Conservation (phyloP, 2,113 vertebrate genomes). For the Clarias gariepinus region DNA sequence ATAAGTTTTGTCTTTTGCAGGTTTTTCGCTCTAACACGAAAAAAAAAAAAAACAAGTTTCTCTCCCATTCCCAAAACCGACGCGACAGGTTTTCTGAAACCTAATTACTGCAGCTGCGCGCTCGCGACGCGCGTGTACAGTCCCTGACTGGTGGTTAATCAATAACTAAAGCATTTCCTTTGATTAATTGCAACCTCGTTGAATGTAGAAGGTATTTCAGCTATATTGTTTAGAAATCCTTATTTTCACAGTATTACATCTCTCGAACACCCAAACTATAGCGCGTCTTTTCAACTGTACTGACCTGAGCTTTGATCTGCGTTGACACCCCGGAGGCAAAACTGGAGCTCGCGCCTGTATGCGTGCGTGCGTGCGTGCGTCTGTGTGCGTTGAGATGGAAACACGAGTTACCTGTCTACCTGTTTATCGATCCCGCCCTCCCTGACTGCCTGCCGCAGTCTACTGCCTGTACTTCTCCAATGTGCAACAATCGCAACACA, state of each 20-base stretch:
- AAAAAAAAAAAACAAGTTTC: background rate
- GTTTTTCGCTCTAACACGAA: background rate
- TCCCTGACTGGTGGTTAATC: background rate
- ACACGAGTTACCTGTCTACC: conserved; percentile 32
- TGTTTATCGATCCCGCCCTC: background rate
- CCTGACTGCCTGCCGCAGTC: no score
- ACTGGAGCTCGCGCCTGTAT: conserved; percentile 7
- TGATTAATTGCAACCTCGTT: background rate
- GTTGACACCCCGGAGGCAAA: conserved; percentile 8
- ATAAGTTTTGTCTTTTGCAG: background rate
- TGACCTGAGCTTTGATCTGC: conserved; percentile 20
- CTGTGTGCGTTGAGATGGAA: conserved; percentile 30
- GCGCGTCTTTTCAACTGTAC: background rate
- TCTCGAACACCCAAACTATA: background rate
- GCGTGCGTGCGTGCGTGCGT: background rate
- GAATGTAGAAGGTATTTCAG: background rate
- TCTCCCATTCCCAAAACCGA: background rate
- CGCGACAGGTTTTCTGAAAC: background rate
- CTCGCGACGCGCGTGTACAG: background rate
- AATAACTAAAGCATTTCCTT: background rate
- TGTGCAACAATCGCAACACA: background rate
- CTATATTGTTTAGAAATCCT: background rate
- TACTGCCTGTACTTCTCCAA: no score
- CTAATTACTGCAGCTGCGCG: background rate
- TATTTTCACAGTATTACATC: background rate